Evolutionary conservation across 2,113 vertebrate species (phyloP), one percentile per base, ranked within the genome.

Genomic region (Oncorhynchus mykiss): DNA sequence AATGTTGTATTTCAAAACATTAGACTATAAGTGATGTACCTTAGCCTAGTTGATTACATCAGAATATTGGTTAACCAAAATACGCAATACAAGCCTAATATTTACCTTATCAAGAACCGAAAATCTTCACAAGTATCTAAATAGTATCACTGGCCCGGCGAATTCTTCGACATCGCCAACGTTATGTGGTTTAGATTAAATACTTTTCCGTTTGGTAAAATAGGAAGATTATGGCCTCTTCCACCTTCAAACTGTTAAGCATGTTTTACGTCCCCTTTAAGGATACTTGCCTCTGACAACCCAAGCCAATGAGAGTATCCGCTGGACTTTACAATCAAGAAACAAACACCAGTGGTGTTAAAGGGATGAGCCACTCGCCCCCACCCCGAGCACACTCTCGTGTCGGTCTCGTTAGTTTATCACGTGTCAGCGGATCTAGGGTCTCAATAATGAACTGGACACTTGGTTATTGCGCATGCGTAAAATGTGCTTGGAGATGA

Each of bases 401-500:
- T 65, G 25, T 70, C 27, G 45, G 65, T 73, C 74, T 79, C 73
- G 78, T 79, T 85, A 82, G 70, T 22, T 0, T 31, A 82, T 75
- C 27, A 84, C 81, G 73, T 86, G 90, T 80, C 84, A 69, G 70
- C 62, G 49, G 68, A 75, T 93, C 78, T 93, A 82, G 48, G 68
- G 74, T 93, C 92, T 84, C 93, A 83, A 85, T 92, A 85, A 86
- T 91, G 93, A 91, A 91, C 83, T 24, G 73, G 82, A 54, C 80
- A 77, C 27, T 14, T 66, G 78, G 70, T 84, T 82, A 72, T 70
- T 83, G 60, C 51, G 72, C 89, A 29, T 0, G 70, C 3, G 67
- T 78, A 70, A 79, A 94, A 92, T 94, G 93, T 94, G 93, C 90
- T 95, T 94, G 94, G 95, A 94, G 95, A 95, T 95, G 93, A 96